A percentile compares a stretch with the other conserved stretches of the same genome.
Evolutionary conservation across 2,888 invertebrate genomes (phyloP).

Genomic region (Cinara cedri): DNA sequence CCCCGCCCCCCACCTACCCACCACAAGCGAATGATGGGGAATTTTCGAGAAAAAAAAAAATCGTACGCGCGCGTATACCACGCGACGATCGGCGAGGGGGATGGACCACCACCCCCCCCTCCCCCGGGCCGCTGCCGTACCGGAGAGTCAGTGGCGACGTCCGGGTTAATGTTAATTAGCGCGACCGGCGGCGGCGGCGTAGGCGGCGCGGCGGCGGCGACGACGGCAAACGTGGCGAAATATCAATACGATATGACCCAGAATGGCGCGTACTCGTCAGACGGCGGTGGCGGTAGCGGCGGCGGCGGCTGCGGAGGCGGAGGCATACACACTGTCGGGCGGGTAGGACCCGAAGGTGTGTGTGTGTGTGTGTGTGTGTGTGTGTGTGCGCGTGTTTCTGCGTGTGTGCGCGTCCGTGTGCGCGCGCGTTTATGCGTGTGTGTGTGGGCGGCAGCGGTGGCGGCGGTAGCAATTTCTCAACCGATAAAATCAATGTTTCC

Average conservation of each 20-base stretch:
- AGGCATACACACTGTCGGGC: background rate
- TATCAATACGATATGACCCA: slow-evolving; percentile 56
- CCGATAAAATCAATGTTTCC: slow-evolving; percentile 56
- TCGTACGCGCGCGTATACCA: no score
- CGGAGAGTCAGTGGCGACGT: slow-evolving; percentile 6
- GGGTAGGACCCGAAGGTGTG: no score
- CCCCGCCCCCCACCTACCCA: no score
- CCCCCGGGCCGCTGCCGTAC: no score
- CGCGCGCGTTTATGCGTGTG: no score
- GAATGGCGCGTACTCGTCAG: slow-evolving; percentile 50
- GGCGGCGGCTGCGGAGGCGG: background rate
- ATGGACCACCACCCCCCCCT: no score
- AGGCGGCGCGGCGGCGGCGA: background rate
- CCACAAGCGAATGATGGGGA: no score
- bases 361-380: no score
- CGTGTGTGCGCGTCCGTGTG: no score
- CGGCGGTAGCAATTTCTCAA: slow-evolving; percentile 43
- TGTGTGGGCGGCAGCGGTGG: background rate
- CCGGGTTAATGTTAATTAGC: slow-evolving; percentile 29
- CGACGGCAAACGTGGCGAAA: slow-evolving; percentile 38
- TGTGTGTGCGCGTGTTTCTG: background rate
- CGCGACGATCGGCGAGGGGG: background rate
- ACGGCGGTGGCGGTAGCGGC: slow-evolving; percentile 5
- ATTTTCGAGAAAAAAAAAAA: no score
- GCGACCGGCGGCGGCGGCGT: background rate